A percentile compares a stretch with the other conserved stretches of the same genome.
These are phyloP conservation scores for Balanococcus diminutus DNA, from an alignment of 2,888 invertebrate genomes.

Conservation along the genomic window DNA sequence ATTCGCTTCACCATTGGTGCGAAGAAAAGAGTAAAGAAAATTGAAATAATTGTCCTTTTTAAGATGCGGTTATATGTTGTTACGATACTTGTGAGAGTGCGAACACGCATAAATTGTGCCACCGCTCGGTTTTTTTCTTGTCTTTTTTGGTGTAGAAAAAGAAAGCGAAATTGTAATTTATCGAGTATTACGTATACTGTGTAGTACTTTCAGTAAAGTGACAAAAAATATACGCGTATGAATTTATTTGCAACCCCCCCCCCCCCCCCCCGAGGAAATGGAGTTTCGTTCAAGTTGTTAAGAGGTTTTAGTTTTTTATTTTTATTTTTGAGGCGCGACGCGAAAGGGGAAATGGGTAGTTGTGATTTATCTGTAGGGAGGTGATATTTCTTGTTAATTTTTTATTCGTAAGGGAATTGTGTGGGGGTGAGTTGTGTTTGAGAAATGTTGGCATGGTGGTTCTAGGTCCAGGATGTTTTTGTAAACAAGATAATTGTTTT, in stretches of 20 bases:
- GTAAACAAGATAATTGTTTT: too few relatives aligned
- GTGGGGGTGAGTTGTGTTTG: too few relatives aligned
- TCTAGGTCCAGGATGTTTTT: too few relatives aligned
- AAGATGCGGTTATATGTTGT: not conserved
- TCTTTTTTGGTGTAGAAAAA: not conserved
- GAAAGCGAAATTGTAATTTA: not conserved
- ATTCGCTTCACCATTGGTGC: too few relatives aligned
- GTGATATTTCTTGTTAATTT: not conserved
- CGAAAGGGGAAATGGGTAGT: not conserved
- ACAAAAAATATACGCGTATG: conserved; percentile 11
- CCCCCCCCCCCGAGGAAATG: not conserved
- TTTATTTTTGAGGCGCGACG: not conserved
- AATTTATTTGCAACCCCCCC: not conserved
- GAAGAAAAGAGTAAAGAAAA: not conserved
- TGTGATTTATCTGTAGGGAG: not conserved
- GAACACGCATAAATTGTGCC: not conserved
- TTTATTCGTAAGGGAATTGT: not conserved
- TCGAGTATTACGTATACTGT: not conserved
- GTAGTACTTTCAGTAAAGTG: not conserved
- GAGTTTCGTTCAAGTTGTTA: not conserved
- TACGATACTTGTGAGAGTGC: not conserved
- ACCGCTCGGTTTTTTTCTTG: not conserved
- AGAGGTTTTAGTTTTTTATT: not conserved
- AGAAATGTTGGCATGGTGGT: not conserved
- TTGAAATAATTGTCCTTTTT: not conserved